Conservation (phyloP, 2,888 invertebrate genomes). For the Eudemis profundana region DNA sequence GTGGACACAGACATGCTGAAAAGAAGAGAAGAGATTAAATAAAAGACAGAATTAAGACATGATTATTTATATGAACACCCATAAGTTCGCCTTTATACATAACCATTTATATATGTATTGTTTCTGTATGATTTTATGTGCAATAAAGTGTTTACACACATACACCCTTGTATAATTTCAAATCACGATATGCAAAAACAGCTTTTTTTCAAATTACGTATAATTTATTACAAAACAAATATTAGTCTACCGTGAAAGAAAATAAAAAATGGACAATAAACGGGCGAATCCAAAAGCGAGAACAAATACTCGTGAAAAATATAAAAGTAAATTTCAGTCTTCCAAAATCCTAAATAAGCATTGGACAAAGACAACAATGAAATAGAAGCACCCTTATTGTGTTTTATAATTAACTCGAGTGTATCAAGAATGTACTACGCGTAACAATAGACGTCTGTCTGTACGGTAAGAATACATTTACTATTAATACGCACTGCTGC, state of each 20-base stretch:
- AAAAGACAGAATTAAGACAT: no score
- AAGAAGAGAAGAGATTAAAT: no score
- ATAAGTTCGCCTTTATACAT: no score
- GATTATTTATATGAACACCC: no score
- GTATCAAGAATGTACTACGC: conserved; percentile 38
- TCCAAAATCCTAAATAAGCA: conserved; percentile 27
- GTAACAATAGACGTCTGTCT: conserved; percentile 41
- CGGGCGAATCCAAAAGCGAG: neutral
- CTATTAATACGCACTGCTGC: conserved; percentile 35
- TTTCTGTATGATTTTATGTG: no score
- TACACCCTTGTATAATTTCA: no score
- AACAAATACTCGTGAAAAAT: neutral
- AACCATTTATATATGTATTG: no score
- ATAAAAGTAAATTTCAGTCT: conserved; percentile 2
- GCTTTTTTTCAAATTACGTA: no score
- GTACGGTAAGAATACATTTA: conserved; percentile 37
- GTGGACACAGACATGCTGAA: no score
- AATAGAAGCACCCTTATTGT: conserved; percentile 35
- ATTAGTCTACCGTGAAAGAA: neutral
- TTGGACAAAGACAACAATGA: conserved; percentile 32
- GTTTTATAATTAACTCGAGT: conserved; percentile 34
- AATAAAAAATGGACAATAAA: neutral
- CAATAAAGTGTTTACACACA: no score
- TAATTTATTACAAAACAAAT: no score
- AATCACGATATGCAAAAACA: no score